Percentiles rank a stretch among this genome's conserved stretches.
These are phyloP conservation scores for Chymomyza costata DNA, from an alignment of 1,140 invertebrate species.

Conservation along the genomic window DNA sequence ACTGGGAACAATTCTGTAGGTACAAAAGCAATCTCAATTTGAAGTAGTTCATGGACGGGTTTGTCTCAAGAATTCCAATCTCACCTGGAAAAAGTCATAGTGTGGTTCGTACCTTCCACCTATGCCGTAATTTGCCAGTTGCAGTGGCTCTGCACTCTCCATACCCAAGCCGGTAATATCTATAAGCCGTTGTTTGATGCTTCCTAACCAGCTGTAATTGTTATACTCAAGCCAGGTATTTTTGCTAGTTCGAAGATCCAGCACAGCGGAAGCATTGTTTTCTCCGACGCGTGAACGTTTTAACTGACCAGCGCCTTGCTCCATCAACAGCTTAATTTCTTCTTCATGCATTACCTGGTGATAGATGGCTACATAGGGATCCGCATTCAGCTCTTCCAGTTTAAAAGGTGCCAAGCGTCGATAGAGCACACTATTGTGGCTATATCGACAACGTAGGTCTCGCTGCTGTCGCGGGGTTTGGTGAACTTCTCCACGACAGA, in stretches of 20 bases:
- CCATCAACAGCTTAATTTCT: constrained; percentile 92
- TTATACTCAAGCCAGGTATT: constrained; percentile 92
- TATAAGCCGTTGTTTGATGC: constrained; percentile 76
- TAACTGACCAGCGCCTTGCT: constrained; percentile 88
- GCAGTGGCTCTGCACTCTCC: constrained; percentile 92
- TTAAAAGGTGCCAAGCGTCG: constrained; percentile 90
- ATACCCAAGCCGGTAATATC: constrained; percentile 88
- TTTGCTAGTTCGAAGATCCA: constrained; percentile 96
- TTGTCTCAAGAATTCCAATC: too few species aligned
- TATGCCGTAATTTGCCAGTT: constrained; percentile 84
- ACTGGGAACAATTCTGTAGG: too few species aligned
- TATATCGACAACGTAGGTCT: constrained; percentile 86
- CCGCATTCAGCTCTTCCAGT: constrained; percentile 88
- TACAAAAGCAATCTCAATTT: too few species aligned
- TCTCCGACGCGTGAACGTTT: constrained; percentile 95
- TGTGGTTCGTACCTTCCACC: constrained; percentile 86
- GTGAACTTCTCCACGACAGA: constrained; percentile 90
- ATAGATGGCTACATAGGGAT: constrained; percentile 90
- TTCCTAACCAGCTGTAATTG: constrained; percentile 78
- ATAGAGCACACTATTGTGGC: constrained; percentile 82
- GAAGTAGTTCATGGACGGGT: constrained; percentile 89
- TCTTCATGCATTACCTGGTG: constrained; percentile 90
- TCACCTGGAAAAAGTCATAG: constrained; percentile 78
- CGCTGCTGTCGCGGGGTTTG: constrained; percentile 74
- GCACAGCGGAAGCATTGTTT: constrained; percentile 84